Base-by-base conservation (phyloP, 2,888 invertebrate species). In the Bellardia bayeri region DNA sequence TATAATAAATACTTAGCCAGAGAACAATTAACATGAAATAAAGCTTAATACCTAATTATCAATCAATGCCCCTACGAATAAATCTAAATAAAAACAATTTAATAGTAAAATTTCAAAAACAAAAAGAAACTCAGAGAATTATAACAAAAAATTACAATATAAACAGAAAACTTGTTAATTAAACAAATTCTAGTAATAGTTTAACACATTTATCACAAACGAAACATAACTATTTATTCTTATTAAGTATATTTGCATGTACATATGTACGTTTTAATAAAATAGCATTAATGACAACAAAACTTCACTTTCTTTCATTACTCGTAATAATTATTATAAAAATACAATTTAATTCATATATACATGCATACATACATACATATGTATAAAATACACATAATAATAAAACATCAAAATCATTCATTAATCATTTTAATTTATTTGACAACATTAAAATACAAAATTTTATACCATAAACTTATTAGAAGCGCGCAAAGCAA, bases 101-200 rank as follows among this genome's bases (percentile, higher is more conserved):
- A 74, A 84, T 81, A 83, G 85, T 83, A 82, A 82, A 89, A 90
- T 91, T 91, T 90, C 89, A 76, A 11, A 16, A 37, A 80, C 23
- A 72, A 69, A 51, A 82, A 90, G 89, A 80, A 56, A 63, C 81
- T 82, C 82, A 90, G 88, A 89, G 81, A 88, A 82, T 63, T 58
- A 49, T 56, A 80, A 87, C 81, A 87, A 85, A 54, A 16, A 54
- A 37, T 69, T 68, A 68, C 11, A 72, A 69, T 51, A 14, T 51
- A 40, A 76, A 69, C 64, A 11, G 66, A 75, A 61, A 79, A 83
- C 58, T 64, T 72, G 69, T 85, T 84, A 80, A 74, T 68, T 76
- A 86, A 74, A 76, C 54, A 75, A 87, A 82, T 54, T 74, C 23
- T 61, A 72, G 51, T 45, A 69, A 63, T 61, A 78, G 61, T 74